A percentile compares a stretch with the other conserved stretches of the same genome.
Evolutionary conservation across 2,888 invertebrate genomes (phyloP).

Genomic region (Orchestes rusci): DNA sequence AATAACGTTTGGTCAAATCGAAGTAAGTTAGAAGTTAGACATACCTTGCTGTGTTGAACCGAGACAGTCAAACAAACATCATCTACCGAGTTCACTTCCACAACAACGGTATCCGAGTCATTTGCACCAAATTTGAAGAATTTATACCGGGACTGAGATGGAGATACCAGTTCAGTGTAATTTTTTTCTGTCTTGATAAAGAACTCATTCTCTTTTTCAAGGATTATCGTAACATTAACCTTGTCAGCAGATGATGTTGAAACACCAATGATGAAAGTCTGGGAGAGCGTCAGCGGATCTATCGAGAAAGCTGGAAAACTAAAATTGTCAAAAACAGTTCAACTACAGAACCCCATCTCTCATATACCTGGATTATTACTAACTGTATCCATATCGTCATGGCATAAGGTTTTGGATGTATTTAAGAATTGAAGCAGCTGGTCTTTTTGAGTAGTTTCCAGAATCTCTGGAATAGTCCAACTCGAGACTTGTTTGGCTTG

Average conservation of each 20-base stretch:
- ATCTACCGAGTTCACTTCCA: slow-evolving; percentile 58
- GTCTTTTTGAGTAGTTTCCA: slow-evolving; percentile 40
- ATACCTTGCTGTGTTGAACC: slow-evolving; percentile 67
- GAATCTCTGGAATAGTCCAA: slow-evolving; percentile 68
- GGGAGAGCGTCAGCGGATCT: slow-evolving; percentile 23
- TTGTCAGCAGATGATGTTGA: slow-evolving; percentile 52
- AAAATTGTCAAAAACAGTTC: neutral
- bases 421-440: slow-evolving; percentile 44
- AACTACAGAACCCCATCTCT: neutral
- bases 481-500: slow-evolving; percentile 70
- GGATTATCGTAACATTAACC: slow-evolving; percentile 54
- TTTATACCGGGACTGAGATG: slow-evolving; percentile 54
- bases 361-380: slow-evolving; percentile 8
- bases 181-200: slow-evolving; percentile 44
- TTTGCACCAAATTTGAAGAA: slow-evolving; percentile 48
- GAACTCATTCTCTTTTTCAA: slow-evolving; percentile 55
- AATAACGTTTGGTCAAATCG: too few relatives aligned
- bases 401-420: slow-evolving; percentile 57
- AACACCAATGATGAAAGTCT: slow-evolving; percentile 36
- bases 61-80: slow-evolving; percentile 70
- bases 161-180: slow-evolving; percentile 45
- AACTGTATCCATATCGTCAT: slow-evolving; percentile 42
- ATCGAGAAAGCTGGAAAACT: slow-evolving; percentile 23
- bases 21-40: slow-evolving; percentile 25
- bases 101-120: slow-evolving; percentile 46